Evolutionary conservation across 2,113 vertebrate species (phyloP).

Genomic region (Python bivittatus): DNA sequence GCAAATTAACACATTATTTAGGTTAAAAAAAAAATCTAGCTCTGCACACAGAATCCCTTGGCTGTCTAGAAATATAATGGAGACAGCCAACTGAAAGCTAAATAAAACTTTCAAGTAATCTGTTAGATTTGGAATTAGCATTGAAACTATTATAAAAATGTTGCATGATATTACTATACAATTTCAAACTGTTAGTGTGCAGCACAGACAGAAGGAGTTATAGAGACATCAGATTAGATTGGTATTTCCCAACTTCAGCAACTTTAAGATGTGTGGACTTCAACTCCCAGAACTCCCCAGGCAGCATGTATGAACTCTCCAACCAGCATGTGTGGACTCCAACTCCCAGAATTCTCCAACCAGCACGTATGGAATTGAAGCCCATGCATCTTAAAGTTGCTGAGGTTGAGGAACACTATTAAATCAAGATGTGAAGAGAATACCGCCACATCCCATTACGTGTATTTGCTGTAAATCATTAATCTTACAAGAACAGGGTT

Average conservation of each 20-base stretch:
- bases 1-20: constrained; percentile 15
- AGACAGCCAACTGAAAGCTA: constrained; percentile 1
- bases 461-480: constrained; percentile 25
- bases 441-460: constrained; percentile 28
- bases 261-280: neutral
- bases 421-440: constrained; percentile 51
- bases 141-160: neutral
- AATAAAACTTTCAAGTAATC: neutral
- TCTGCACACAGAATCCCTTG: constrained; percentile 26
- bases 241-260: neutral
- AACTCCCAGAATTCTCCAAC: neutral
- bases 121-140: neutral
- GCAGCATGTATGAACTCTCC: neutral
- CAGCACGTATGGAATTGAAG: neutral
- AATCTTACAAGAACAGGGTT: constrained; percentile 45
- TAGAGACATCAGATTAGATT: constrained; percentile 52
- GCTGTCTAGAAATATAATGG: constrained; percentile 5
- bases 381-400: neutral
- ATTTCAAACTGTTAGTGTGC: constrained; percentile 71
- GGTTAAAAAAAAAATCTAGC: neutral
- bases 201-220: constrained; percentile 46
- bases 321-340: neutral
- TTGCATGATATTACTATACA: constrained; percentile 54
- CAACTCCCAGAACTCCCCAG: neutral
- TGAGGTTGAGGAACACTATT: constrained; percentile 41